phyloP scores from a whole-genome alignment of 2,888 invertebrate species.

The Andrena hattorfiana region DNA sequence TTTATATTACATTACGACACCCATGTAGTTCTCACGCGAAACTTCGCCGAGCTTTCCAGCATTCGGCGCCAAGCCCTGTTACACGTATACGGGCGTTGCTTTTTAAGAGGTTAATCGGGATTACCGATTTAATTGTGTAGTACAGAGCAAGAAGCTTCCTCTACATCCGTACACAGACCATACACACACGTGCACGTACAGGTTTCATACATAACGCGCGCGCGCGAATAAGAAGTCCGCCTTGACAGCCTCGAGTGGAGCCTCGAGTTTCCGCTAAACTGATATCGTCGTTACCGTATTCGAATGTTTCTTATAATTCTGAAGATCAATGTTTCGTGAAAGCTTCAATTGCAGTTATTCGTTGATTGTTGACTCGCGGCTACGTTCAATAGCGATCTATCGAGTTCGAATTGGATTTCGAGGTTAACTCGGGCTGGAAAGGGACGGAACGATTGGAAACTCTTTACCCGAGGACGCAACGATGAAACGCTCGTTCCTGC shows the following conservation, averaged over 20 bases:
- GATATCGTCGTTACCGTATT: neutral
- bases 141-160: constrained; percentile 54
- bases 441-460: neutral
- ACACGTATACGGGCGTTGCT: constrained; percentile 44
- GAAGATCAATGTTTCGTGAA: neutral
- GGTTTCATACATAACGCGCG: constrained; percentile 5
- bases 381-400: constrained; percentile 11
- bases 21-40: constrained; percentile 53
- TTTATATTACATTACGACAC: constrained; percentile 48
- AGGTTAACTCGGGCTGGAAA: constrained; percentile 20
- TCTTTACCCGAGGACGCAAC: constrained; percentile 15
- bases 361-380: neutral
- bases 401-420: constrained; percentile 10
- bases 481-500: constrained; percentile 10
- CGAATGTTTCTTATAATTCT: neutral
- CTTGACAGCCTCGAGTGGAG: constrained; percentile 10
- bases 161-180: constrained; percentile 14
- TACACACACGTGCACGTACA: constrained; percentile 10
- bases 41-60: constrained; percentile 40
- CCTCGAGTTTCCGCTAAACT: constrained; percentile 26
- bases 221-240: constrained; percentile 11
- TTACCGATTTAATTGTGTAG: constrained; percentile 58
- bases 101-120: constrained; percentile 68
- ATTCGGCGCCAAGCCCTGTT: constrained; percentile 31
- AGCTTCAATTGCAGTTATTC: neutral